Conservation (phyloP, 2,113 vertebrate species). For the Myanophis thanlyinensis region DNA sequence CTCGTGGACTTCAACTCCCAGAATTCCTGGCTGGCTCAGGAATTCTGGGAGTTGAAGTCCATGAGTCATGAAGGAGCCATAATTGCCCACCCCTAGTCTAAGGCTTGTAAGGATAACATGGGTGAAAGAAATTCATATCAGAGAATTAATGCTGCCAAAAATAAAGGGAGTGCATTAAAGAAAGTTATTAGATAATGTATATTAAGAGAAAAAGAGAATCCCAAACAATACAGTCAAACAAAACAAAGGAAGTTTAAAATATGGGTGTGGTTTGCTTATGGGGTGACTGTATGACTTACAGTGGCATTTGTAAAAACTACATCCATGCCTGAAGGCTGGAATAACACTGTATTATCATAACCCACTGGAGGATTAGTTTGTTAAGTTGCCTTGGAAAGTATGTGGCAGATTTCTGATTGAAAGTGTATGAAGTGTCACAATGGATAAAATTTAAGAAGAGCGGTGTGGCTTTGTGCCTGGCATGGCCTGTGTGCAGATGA, state of each 20-base stretch:
- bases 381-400: not conserved
- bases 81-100: no score
- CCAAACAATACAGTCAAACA: not conserved
- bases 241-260: not conserved
- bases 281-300: not conserved
- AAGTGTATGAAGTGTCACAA: not conserved
- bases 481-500: not conserved
- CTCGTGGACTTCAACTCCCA: no score
- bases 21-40: no score
- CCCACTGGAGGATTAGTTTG: not conserved
- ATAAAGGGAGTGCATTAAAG: not conserved
- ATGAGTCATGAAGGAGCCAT: no score
- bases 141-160: not conserved
- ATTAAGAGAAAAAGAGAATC: not conserved
- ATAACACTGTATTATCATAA: not conserved
- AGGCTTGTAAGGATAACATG: not conserved
- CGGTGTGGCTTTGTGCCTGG: not conserved
- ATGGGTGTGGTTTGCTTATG: not conserved
- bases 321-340: not conserved
- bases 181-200: not conserved
- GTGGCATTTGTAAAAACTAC: not conserved
- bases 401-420: not conserved
- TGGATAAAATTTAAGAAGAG: not conserved
- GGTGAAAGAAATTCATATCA: not conserved
- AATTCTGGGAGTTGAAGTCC: no score